A percentile compares a stretch with the other conserved stretches of the same genome.
These are phyloP conservation scores for Halcyon smyrnensis DNA, from an alignment of 2,797 vertebrate species.

Conservation along the genomic window DNA sequence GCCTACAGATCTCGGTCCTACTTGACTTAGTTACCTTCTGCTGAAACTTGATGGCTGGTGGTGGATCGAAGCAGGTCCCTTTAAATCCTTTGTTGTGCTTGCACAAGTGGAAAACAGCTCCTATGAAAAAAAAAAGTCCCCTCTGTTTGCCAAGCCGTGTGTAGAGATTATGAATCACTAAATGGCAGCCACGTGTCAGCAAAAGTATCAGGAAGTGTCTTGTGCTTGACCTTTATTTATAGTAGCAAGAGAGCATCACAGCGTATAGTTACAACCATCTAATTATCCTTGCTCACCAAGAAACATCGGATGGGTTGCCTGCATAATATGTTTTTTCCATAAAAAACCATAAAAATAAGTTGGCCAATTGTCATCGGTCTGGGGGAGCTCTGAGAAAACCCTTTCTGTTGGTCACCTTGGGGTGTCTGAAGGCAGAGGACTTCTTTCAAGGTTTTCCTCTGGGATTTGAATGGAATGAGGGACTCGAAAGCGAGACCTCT, in stretches of 20 bases:
- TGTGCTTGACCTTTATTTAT: constrained; percentile 64
- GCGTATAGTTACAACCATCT: background rate
- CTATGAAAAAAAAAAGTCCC: background rate
- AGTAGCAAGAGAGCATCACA: background rate
- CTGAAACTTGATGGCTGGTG: background rate
- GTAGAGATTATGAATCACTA: constrained; percentile 62
- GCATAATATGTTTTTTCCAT: background rate
- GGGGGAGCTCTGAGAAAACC: background rate
- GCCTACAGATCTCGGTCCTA: background rate
- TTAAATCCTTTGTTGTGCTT: constrained; percentile 61
- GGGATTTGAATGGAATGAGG: background rate
- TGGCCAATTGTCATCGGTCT: rapidly evolving
- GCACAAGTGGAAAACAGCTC: constrained; percentile 47
- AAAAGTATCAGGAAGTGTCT: constrained; percentile 67
- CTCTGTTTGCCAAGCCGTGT: constrained; percentile 53
- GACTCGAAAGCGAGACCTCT: rapidly evolving
- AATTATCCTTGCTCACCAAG: background rate
- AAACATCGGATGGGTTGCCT: background rate
- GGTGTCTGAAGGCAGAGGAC: background rate
- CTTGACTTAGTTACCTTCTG: background rate
- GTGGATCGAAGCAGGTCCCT: background rate
- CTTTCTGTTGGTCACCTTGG: background rate
- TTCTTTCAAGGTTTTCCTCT: background rate
- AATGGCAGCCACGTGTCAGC: constrained; percentile 70
- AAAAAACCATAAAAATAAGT: background rate